phyloP scores from a whole-genome alignment of 2,113 vertebrate genomes.

The Petrocephalus microphthalmus region DNA sequence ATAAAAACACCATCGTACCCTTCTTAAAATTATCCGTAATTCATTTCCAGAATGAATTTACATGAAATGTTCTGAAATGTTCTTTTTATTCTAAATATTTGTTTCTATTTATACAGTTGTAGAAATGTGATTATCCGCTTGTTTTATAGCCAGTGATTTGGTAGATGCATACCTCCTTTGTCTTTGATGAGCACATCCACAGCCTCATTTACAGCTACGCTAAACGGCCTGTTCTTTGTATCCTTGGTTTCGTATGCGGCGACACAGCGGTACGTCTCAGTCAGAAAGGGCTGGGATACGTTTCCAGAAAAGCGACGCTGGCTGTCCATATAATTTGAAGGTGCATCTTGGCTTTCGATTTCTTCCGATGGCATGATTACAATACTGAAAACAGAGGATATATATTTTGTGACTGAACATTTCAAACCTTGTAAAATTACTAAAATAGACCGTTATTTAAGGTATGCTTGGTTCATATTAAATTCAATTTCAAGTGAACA shows the following conservation, averaged over 20 bases:
- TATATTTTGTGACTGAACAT: background rate
- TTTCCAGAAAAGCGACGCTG: background rate
- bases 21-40: background rate
- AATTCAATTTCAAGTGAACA: background rate
- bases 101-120: background rate
- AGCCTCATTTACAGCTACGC: slow-evolving; percentile 52
- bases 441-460: background rate
- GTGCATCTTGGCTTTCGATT: background rate
- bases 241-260: slow-evolving; percentile 77
- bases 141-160: background rate
- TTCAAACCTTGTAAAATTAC: background rate
- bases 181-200: slow-evolving; percentile 83
- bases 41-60: background rate
- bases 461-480: background rate
- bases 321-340: slow-evolving; percentile 19
- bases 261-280: slow-evolving; percentile 68
- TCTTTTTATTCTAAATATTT: background rate
- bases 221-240: slow-evolving; percentile 66
- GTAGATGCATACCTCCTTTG: slow-evolving; percentile 61
- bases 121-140: background rate
- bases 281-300: slow-evolving; percentile 59
- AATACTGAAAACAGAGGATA: slow-evolving; percentile 51
- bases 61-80: background rate
- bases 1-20: background rate
- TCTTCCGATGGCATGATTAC: slow-evolving; percentile 71